phyloP scores from a whole-genome alignment of 2,113 vertebrate species.

The Hipposideros armiger region DNA sequence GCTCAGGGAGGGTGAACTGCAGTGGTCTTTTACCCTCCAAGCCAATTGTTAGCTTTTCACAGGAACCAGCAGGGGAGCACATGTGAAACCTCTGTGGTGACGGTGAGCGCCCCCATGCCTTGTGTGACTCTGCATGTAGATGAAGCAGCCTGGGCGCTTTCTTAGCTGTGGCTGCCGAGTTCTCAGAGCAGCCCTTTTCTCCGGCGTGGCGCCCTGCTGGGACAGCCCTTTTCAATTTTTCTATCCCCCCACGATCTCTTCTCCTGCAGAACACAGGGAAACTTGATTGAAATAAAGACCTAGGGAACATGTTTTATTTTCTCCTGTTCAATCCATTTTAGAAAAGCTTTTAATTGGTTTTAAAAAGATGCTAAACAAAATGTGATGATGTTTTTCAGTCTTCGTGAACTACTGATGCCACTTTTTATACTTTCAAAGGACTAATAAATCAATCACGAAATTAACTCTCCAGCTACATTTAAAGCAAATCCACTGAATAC shows the following conservation, averaged over 20 bases:
- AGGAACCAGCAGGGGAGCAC: slow-evolving; percentile 90
- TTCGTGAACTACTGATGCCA: slow-evolving; percentile 80
- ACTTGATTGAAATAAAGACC: slow-evolving; percentile 88
- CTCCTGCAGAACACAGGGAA: slow-evolving; percentile 88
- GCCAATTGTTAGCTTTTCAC: slow-evolving; percentile 88
- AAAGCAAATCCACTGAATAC: slow-evolving; percentile 79
- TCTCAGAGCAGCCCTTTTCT: slow-evolving; percentile 96
- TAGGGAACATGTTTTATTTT: slow-evolving; percentile 88
- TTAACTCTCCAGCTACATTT: slow-evolving; percentile 79
- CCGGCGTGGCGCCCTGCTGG: slow-evolving; percentile 93
- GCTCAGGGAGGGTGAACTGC: slow-evolving; percentile 81
- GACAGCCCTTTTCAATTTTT: slow-evolving; percentile 93
- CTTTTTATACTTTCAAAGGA: slow-evolving; percentile 81
- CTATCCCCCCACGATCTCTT: slow-evolving; percentile 88
- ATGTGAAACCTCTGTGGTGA: slow-evolving; percentile 86
- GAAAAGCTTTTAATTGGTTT: slow-evolving; percentile 89
- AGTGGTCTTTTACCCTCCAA: slow-evolving; percentile 81
- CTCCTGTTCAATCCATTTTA: slow-evolving; percentile 86
- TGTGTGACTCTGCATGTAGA: slow-evolving; percentile 98
- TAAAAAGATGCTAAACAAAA: slow-evolving; percentile 87
- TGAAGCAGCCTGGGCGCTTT: slow-evolving; percentile 94
- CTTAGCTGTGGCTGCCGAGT: slow-evolving; percentile 91
- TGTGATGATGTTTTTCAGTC: slow-evolving; percentile 81
- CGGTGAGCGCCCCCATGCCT: slow-evolving; percentile 90
- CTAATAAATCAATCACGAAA: slow-evolving; percentile 83